Percentiles rank a stretch among this genome's conserved stretches.
phyloP scores from a whole-genome alignment of 2,113 vertebrate genomes.

The Protomyctophum bolini region DNA sequence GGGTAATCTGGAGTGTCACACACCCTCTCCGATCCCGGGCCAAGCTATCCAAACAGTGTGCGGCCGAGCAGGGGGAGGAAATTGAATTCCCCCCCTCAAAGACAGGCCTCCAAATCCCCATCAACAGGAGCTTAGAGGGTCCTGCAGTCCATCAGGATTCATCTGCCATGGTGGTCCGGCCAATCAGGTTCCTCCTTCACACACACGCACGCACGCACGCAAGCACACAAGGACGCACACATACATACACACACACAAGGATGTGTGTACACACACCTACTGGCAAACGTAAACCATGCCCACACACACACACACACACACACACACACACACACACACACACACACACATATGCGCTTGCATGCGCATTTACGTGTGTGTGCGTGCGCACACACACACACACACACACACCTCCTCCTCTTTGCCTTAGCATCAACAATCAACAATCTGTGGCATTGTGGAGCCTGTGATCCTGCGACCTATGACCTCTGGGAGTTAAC shows the following conservation, averaged over 20 bases:
- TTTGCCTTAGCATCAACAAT: constrained; percentile 73
- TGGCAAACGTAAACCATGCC: not conserved
- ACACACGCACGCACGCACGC: not conserved
- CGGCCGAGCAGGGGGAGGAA: constrained; percentile 67
- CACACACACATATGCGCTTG: constrained; percentile 30
- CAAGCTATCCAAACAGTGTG: constrained; percentile 70
- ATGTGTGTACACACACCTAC: too few species aligned
- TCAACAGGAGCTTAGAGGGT: constrained; percentile 73
- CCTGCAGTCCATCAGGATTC: constrained; percentile 77
- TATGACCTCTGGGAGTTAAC: constrained; percentile 69
- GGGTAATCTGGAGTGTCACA: constrained; percentile 68
- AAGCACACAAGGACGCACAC: constrained; percentile 19
- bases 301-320: constrained; percentile 21
- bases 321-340: not conserved
- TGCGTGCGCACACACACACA: constrained; percentile 11
- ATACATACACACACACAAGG: constrained; percentile 26
- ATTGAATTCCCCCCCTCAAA: constrained; percentile 73
- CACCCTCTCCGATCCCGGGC: constrained; percentile 62
- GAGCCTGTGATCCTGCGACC: constrained; percentile 78
- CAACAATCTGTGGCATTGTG: constrained; percentile 77
- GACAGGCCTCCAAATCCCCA: constrained; percentile 73
- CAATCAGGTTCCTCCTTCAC: constrained; percentile 62
- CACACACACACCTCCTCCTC: constrained; percentile 55
- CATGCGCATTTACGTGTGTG: constrained; percentile 41
- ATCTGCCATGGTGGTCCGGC: constrained; percentile 72